These are phyloP conservation scores for Pardosa pseudoannulata DNA, from an alignment of 2,888 invertebrate genomes.

Conservation along the genomic window DNA sequence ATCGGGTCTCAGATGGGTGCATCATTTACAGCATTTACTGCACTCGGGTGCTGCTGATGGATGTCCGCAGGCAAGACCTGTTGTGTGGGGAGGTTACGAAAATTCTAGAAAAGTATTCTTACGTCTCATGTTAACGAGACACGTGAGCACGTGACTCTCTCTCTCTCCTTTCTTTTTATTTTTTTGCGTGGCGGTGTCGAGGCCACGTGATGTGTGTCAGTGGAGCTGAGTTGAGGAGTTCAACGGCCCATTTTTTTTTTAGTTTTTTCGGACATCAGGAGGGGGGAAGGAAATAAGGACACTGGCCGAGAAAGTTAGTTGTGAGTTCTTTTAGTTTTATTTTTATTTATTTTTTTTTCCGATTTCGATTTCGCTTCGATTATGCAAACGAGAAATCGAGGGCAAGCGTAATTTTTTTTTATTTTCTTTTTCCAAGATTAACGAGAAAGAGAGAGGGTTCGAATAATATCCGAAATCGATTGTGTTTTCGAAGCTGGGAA, in stretches of 20 bases:
- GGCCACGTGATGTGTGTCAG: slow-evolving; percentile 59
- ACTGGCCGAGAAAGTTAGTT: slow-evolving; percentile 39
- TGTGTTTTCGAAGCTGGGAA: no score
- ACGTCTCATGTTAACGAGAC: slow-evolving; percentile 35
- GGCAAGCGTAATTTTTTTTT: neutral
- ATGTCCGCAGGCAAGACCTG: no score
- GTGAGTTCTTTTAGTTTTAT: no score
- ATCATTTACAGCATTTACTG: no score
- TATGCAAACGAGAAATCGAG: slow-evolving; percentile 7
- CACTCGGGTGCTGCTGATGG: no score
- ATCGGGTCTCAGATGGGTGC: no score
- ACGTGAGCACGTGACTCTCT: slow-evolving; percentile 34
- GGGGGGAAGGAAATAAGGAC: slow-evolving; percentile 4
- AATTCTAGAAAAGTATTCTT: slow-evolving; percentile 3
- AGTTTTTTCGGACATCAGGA: slow-evolving; percentile 37
- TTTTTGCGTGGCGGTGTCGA: slow-evolving; percentile 12
- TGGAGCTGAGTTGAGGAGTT: slow-evolving; percentile 43
- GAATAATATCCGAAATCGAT: no score
- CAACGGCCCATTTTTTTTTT: slow-evolving; percentile 51
- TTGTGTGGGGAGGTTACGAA: neutral
- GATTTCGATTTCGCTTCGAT: slow-evolving; percentile 7
- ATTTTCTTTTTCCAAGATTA: no score
- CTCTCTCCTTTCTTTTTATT: no score
- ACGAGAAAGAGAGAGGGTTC: no score
- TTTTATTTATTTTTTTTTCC: slow-evolving; percentile 1